phyloP scores from a whole-genome alignment of 2,797 vertebrate species.

The Furcifer pardalis region DNA sequence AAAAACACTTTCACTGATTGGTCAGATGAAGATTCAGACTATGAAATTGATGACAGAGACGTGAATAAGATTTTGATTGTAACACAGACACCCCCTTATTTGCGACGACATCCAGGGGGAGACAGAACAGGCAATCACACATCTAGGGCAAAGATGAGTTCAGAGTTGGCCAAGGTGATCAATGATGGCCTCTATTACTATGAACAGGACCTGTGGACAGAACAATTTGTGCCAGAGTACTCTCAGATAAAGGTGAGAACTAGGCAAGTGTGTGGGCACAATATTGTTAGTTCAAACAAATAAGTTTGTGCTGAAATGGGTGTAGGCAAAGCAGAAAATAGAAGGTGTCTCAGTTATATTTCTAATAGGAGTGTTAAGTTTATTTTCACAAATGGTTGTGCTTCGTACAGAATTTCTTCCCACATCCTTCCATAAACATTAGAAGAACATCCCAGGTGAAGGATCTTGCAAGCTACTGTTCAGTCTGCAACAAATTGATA shows the following conservation, averaged over 20 bases:
- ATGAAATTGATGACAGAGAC: constrained; percentile 94
- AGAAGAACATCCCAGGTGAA: background rate
- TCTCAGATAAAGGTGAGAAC: constrained; percentile 95
- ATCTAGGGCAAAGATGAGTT: constrained; percentile 92
- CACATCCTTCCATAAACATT: background rate
- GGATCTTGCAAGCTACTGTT: background rate
- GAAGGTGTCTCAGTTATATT: background rate
- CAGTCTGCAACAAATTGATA: too few relatives aligned
- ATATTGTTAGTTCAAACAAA: background rate
- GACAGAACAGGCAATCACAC: constrained; percentile 96
- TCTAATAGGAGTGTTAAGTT: background rate
- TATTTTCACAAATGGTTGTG: background rate
- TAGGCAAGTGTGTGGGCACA: background rate
- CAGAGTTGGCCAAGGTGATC: constrained; percentile 93
- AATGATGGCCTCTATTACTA: constrained; percentile 99
- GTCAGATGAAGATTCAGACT: constrained; percentile 96
- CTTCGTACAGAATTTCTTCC: background rate
- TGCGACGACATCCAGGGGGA: constrained; percentile 94
- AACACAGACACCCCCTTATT: constrained; percentile 95
- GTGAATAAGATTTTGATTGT: constrained; percentile 99
- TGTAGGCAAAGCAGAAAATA: background rate
- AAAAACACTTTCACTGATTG: constrained; percentile 98
- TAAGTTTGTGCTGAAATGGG: background rate
- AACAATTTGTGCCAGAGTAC: constrained; percentile 94
- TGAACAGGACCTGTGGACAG: constrained; percentile 96